Base-by-base conservation (phyloP, 1,140 invertebrate species). In the Cotesia chilonis region DNA sequence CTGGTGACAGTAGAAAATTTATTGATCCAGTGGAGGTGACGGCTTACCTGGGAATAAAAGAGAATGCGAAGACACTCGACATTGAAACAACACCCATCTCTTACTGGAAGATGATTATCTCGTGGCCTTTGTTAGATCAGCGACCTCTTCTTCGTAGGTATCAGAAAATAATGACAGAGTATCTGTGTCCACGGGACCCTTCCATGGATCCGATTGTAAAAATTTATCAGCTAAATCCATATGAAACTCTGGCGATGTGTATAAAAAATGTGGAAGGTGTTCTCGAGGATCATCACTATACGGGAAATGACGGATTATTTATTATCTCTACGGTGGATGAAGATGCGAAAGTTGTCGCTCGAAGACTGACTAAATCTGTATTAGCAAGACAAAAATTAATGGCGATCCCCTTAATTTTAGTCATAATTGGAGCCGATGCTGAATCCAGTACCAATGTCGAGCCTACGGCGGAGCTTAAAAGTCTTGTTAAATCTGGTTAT, bases 81-180 rank as follows among this genome's bases (percentile, higher is more conserved):
- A 77, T 73, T 0, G 74, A 80, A 65, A 54, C 67, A 10, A 28
- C 55, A 20, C 71, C 80, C 72, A 88, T 88, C 74, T 83, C 89
- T 63, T 93, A 89, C 80, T 93, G 91, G 91, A 94, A 94, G 84
- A 75, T 92, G 28, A 81, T 90, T n/a, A 77, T 93, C 14, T 89
- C 90, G 0, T 86, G 90, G 68, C 90, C 91, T 12, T 80, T 87
- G 68, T 70, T 84, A 12, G 72, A 76, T 4, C 79, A 81, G 12
- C 75, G 75, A 41, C 54, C 78, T 3, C 51, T 80, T 3, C 61
- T 82, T 0, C 83, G 82, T 83, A 75, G 80, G 14, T 75, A 84
- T 37, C 80, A 82, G 55, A 81, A 81, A 47, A 69, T 82, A 36
- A 78, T 85, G 54, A 81, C 77, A 38, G 66, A 80, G 14, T 87